Conservation (phyloP, 1,140 invertebrate species). For the Drosophila pallidifrons region DNA sequence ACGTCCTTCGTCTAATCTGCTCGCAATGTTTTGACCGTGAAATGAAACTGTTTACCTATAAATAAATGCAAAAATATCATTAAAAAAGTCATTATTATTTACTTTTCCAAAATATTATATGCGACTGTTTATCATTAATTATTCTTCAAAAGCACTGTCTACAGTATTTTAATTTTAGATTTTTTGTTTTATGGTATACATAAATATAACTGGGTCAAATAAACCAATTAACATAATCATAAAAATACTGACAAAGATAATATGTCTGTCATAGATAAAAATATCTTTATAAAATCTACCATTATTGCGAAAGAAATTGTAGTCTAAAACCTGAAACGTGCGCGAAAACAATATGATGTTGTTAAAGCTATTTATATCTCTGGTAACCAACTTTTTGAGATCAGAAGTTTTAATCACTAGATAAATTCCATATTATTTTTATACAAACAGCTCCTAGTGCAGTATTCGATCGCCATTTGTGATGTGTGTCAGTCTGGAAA, state of each 20-base stretch:
- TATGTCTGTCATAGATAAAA: conserved; percentile 22
- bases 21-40: not conserved
- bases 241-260: conserved; percentile 23
- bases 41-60: not conserved
- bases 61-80: too few species aligned
- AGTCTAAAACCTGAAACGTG: conserved; percentile 21
- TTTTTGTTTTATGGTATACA: too few species aligned
- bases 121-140: too few species aligned
- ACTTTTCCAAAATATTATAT: too few species aligned
- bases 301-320: not conserved
- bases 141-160: not conserved
- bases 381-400: conserved; percentile 51
- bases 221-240: conserved; percentile 4
- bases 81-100: too few species aligned
- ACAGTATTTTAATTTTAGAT: not conserved
- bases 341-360: conserved; percentile 44
- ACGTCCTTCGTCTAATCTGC: not conserved
- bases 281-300: conserved; percentile 12
- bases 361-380: conserved; percentile 39
- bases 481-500: conserved; percentile 52
- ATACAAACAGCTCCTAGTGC: conserved; percentile 41
- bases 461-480: conserved; percentile 35
- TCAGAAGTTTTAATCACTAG: not conserved
- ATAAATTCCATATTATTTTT: not conserved
- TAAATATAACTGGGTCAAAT: not conserved